Base-by-base conservation (phyloP, 2,888 invertebrate genomes). In the Latheticus oryzae region DNA sequence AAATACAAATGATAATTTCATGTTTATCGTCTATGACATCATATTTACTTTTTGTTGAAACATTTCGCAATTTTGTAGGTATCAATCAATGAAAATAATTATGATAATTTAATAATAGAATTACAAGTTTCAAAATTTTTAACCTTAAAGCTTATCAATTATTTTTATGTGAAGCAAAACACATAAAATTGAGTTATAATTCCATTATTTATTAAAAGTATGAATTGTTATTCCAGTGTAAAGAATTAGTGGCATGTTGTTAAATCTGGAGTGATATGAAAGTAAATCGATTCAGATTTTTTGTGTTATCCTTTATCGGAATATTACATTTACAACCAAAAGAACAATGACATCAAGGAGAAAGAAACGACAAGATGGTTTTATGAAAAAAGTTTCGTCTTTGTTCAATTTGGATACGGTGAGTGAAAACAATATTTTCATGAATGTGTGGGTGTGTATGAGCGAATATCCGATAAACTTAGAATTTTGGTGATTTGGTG, bases 371-470 rank as follows among this genome's bases (percentile, higher is more conserved):
- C 85, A 86, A 73, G 85, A 84, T 72, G 82, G 90, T 79, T 91
- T 93, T 80, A 89, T 92, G 78, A 91, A 91, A 82, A 93, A 92
- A 84, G 92, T 92, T 71, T 92, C 92, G 70, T 90, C 90, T 69
- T 84, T 92, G 71, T 92, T 92, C 83, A 91, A 91, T 83, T 86
- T 93, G 81, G 91, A 92, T 77, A 87, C 86, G 88, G 89, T 91
- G 84, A 91, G 86, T 79, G 70, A 28, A 15, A 17, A 47, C 16
- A 35, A 28, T 17, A 19, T 23, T 16, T 38, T 45, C 11, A 45
- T 47, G 24, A 33, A 15, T 35, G 21, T 13, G 24, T 33, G n/a
- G n/a, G n/a, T n/a, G n/a, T 30, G 28, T 37, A 12, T 28, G 38
- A 50, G 26, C 8, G 16, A 19, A 26, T 24, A 7, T 37, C 37